Evolutionary conservation across 2,797 vertebrate species (phyloP), one percentile per base, ranked within the genome.

Genomic region (Octomys mimax): DNA sequence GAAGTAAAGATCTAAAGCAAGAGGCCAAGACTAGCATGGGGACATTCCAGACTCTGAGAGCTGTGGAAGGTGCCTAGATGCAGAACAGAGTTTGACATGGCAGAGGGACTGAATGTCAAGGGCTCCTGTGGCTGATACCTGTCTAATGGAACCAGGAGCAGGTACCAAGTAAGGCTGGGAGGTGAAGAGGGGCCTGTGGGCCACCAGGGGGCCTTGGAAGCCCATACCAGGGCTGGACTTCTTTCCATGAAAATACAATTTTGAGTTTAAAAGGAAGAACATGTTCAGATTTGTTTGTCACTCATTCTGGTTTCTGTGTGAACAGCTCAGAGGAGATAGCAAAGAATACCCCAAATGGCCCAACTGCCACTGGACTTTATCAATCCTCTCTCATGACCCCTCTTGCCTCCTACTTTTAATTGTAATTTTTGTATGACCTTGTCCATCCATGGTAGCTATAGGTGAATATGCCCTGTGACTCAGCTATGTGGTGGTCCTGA

Each of bases 251-350:
- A 61, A 80, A 66, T 82, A 11, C 4, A 87, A 36, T 83, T 61
- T 68, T 62, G 42, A 88, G 2, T 12, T 66, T 94, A 13, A 42
- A 84, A 59, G 11, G 33, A 89, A 78, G 49, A 71, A 82, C 6
- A 49, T 52, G 12, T 12, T 93, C 79, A 49, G 12, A 36, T 73
- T 79, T 82, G 46, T 79, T 54, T 95, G 91, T 86, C 93, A 57
- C 19, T 71, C 61, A 26, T 71, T 78, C 61, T 87, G 31, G 52
- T 36, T 83, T 78, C 70, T 52, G 8, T 33, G 18, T 95, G 13
- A 66, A 46, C 4, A 33, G 46, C 33, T 39, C n/a, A 62, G 39
- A 85, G 24, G 9, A 19, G 4, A 54, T 93, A 66, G 11, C 61
- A 85, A 89, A 66, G 42, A 36, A 1, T 19, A n/a, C 36, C 14